Conservation (phyloP, 2,888 invertebrate genomes). For the Ichneumoninae sp. region DNA sequence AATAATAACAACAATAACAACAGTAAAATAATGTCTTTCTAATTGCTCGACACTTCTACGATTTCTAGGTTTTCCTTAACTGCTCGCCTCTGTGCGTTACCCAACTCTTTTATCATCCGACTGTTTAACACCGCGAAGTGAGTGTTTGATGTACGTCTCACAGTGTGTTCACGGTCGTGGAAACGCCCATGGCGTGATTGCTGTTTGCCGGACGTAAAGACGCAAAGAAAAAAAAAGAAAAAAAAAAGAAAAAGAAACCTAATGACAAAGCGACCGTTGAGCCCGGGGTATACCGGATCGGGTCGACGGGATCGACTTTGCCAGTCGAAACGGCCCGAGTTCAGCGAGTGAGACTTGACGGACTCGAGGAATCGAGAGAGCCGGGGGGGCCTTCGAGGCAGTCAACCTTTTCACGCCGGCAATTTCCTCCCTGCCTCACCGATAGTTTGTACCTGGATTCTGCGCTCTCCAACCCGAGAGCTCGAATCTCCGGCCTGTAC, state of each 20-base stretch:
- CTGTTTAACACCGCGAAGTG: conserved; percentile 5
- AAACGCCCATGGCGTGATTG: conserved; percentile 66
- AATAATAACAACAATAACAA: neutral
- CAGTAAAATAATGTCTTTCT: neutral
- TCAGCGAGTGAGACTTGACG: conserved; percentile 39
- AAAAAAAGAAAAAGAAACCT: conserved; percentile 34
- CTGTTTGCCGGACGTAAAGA: conserved; percentile 51
- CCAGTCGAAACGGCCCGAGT: conserved; percentile 47
- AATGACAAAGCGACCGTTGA: conserved; percentile 48
- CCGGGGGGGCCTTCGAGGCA: conserved; percentile 12
- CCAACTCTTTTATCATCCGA: neutral
- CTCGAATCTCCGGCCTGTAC: conserved; percentile 18
- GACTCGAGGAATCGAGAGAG: conserved; percentile 44
- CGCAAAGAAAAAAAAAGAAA: conserved; percentile 18
- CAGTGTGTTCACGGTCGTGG: conserved; percentile 52
- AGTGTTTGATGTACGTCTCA: conserved; percentile 28
- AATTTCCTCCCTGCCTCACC: conserved; percentile 32
- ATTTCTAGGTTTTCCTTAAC: neutral
- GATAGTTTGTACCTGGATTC: conserved; percentile 28
- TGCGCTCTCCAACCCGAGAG: neutral
- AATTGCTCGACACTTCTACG: neutral
- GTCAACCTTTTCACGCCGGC: conserved; percentile 64
- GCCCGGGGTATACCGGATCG: conserved; percentile 41
- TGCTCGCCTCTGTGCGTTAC: neutral
- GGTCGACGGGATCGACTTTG: conserved; percentile 53